Base-by-base conservation (phyloP, 2,797 vertebrate genomes). In the Coreius guichenoti region DNA sequence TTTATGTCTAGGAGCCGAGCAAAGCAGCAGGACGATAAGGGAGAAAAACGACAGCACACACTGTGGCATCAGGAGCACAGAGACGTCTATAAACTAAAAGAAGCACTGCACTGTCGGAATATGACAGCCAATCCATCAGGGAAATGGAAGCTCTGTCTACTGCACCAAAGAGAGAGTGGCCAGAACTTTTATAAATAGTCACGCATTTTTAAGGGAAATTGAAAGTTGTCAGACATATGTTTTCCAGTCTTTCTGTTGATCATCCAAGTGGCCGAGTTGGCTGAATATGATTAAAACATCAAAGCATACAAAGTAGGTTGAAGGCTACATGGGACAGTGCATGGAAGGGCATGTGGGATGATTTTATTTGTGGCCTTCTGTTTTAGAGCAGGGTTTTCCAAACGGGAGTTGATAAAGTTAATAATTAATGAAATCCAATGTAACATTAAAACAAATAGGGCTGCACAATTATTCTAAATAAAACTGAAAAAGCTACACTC, bases 71-170 rank as follows among this genome's bases (percentile, higher is more conserved):
- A 91, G 91, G 89, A 92, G 90, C 91, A 92, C 94, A 93, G 92
- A 92, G 92, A 92, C 89, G 88, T 94, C 96, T 93, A 92, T 95
- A 95, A 96, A 95, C 92, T 92, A 92, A 93, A 95, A 93, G 92
- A 94, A 96, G 92, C 87, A 89, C 92, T 88, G 90, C 91, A 88
- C 93, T 95, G 93, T 95, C 88, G 77, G 88, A 90, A 92, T 91
- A 93, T 96, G 96, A 95, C 96, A 96, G 94, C 92, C 92, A 89
- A 97, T 97, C 95, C 95, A 96, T 97, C 96, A 96, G 92, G 92
- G 94, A 95, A 97, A 97, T 95, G 92, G 95, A 96, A 93, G 93
- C 94, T 91, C 93, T 94, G 94, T 95, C 95, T 95, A 86, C 83
- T 90, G 90, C 90, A 92, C 93, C 93, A 95, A 94, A 96, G 95